Conservation (phyloP, 2,888 invertebrate genomes). For the Noctua comes region DNA sequence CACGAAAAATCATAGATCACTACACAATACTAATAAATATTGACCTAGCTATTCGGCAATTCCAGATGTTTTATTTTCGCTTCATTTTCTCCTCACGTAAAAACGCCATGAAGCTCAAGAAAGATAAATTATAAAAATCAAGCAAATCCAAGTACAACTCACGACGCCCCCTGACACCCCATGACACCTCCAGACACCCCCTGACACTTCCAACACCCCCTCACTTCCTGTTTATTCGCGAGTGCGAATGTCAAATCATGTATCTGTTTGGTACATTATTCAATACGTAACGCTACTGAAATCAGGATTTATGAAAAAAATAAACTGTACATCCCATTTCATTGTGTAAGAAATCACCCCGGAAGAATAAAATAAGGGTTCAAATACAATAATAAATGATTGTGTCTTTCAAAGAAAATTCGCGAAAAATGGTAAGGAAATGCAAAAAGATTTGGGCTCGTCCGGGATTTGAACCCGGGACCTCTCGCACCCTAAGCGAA, state of each 20-base stretch:
- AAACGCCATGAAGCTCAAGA: conserved; percentile 1
- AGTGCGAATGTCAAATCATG: conserved; percentile 38
- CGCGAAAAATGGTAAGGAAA: conserved; percentile 1
- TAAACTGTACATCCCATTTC: not conserved
- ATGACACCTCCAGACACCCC: not conserved
- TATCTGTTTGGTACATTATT: conserved; percentile 39
- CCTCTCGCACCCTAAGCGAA: conserved; percentile 91
- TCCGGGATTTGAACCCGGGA: conserved; percentile 90
- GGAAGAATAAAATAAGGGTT: conserved; percentile 8
- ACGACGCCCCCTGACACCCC: not conserved
- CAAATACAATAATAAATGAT: conserved; percentile 11
- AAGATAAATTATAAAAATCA: conserved; percentile 43
- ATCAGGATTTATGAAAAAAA: conserved; percentile 37
- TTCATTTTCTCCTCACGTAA: conserved; percentile 3
- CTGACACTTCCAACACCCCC: conserved; percentile 19
- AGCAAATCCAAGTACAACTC: conserved; percentile 1
- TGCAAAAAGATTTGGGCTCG: conserved; percentile 81
- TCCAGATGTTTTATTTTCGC: too few relatives aligned
- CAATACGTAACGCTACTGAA: conserved; percentile 20
- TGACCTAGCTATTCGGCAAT: not conserved
- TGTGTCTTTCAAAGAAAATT: not conserved
- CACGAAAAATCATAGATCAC: not conserved
- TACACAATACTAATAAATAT: not conserved
- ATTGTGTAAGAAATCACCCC: conserved; percentile 7
- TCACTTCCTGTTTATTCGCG: conserved; percentile 43